Evolutionary conservation across 2,113 vertebrate genomes (phyloP).

Genomic region (Phrynosoma blainvillii): DNA sequence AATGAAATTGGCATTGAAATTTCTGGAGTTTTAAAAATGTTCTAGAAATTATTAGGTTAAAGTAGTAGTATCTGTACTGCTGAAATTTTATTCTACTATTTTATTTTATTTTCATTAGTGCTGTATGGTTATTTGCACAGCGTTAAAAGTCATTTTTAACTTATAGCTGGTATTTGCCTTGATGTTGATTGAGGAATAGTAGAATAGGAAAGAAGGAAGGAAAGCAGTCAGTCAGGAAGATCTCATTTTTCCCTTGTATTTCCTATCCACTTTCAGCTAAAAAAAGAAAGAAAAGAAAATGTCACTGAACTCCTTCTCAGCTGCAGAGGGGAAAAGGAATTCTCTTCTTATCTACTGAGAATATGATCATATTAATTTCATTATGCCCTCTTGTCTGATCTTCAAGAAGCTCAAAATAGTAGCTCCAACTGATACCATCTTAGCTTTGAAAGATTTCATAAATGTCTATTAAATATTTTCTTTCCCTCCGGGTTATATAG

Average conservation of each 20-base stretch:
- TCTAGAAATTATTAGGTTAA: neutral
- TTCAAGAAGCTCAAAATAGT: slow-evolving; percentile 21
- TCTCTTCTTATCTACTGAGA: neutral
- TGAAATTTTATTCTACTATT: neutral
- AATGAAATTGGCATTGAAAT: neutral
- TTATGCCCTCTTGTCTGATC: neutral
- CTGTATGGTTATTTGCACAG: neutral
- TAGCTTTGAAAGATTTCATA: slow-evolving; percentile 14
- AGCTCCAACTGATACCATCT: neutral
- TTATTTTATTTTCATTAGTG: neutral
- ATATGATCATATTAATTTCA: neutral
- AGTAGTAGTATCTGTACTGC: neutral
- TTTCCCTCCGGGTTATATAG: neutral
- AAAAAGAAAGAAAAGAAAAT: neutral
- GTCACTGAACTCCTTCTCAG: neutral
- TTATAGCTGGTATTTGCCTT: neutral
- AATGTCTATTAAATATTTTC: neutral
- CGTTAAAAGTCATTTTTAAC: neutral
- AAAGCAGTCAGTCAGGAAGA: neutral
- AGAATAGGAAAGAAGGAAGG: neutral
- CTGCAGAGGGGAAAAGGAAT: neutral
- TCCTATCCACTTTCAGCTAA: neutral
- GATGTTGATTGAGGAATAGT: neutral
- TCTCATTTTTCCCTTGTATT: neutral
- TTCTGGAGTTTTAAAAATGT: neutral